These are phyloP conservation scores for Prosopocoilus inquinatus DNA, from an alignment of 2,888 invertebrate species.

Conservation along the genomic window DNA sequence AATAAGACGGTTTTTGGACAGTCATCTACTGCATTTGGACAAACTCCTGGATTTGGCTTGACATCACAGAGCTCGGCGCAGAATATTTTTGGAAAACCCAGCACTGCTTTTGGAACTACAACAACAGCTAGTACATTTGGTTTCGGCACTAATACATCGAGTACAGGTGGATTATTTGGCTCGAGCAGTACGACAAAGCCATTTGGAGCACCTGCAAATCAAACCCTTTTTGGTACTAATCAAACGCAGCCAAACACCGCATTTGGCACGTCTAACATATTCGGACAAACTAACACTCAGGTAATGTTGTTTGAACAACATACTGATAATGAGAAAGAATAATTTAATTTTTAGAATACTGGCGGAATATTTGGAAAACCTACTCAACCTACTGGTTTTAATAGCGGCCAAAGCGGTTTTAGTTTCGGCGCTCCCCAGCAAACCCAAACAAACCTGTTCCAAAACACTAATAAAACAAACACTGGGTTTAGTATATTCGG, in stretches of 20 bases:
- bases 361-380: conserved; percentile 50
- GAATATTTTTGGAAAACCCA: conserved; percentile 67
- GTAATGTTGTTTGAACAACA: conserved; percentile 29
- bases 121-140: conserved; percentile 36
- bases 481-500: conserved; percentile 26
- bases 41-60: conserved; percentile 55
- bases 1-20: conserved; percentile 58
- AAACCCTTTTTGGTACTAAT: conserved; percentile 31
- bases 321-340: conserved; percentile 30
- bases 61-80: conserved; percentile 58
- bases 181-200: conserved; percentile 25
- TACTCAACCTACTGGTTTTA: conserved; percentile 49
- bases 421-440: conserved; percentile 41
- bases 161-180: conserved; percentile 43
- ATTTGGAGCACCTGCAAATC: conserved; percentile 18
- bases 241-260: conserved; percentile 33
- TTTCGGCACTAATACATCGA: conserved; percentile 48
- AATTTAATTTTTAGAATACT: conserved; percentile 41
- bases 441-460: conserved; percentile 12
- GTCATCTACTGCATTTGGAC: conserved; percentile 52
- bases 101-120: conserved; percentile 59
- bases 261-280: conserved; percentile 40
- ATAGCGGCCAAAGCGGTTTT: conserved; percentile 45
- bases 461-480: conserved; percentile 13
- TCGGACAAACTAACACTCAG: conserved; percentile 38